Percentiles rank a stretch among this genome's conserved stretches.
Evolutionary conservation across 1,140 invertebrate genomes (phyloP).

Genomic region (Zaprionus camerounensis): DNA sequence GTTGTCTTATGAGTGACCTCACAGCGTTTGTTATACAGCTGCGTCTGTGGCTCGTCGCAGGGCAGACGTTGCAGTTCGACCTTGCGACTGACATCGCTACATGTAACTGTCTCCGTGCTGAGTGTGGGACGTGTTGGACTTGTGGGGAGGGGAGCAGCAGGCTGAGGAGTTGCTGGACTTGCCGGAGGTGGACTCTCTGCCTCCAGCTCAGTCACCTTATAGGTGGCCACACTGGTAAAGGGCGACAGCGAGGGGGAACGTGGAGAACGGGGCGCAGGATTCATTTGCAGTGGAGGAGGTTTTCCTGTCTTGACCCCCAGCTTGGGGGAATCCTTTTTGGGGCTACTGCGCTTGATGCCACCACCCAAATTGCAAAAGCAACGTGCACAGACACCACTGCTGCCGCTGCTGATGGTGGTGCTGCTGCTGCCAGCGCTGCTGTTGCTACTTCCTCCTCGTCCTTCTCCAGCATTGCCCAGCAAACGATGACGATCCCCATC

Average conservation of each 20-base stretch:
- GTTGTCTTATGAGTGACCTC: slow-evolving; percentile 65
- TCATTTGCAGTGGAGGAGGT: slow-evolving; percentile 33
- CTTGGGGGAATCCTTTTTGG: slow-evolving; percentile 30
- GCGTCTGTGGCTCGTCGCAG: slow-evolving; percentile 42
- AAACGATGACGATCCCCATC: slow-evolving; percentile 61
- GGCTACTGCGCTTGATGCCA: not conserved
- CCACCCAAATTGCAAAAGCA: slow-evolving; percentile 68
- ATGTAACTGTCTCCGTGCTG: slow-evolving; percentile 53
- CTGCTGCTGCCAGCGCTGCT: slow-evolving; percentile 32
- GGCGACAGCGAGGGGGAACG: slow-evolving; percentile 68
- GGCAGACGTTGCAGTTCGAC: slow-evolving; percentile 57
- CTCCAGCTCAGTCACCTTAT: slow-evolving; percentile 48
- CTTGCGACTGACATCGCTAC: slow-evolving; percentile 54
- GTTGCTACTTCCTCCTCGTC: slow-evolving; percentile 29
- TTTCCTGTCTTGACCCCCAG: not conserved
- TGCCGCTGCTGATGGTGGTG: slow-evolving; percentile 30
- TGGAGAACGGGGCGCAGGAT: slow-evolving; percentile 33
- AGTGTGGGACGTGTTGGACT: slow-evolving; percentile 59
- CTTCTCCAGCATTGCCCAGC: slow-evolving; percentile 28
- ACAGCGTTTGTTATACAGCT: slow-evolving; percentile 48
- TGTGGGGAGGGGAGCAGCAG: no score
- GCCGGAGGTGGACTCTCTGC: slow-evolving; percentile 37
- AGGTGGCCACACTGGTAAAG: slow-evolving; percentile 62
- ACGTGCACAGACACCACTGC: slow-evolving; percentile 59
- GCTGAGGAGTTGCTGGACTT: not conserved